These are phyloP conservation scores for Lasioglossum leucozonium DNA, from an alignment of 2,888 invertebrate genomes.

Conservation along the genomic window DNA sequence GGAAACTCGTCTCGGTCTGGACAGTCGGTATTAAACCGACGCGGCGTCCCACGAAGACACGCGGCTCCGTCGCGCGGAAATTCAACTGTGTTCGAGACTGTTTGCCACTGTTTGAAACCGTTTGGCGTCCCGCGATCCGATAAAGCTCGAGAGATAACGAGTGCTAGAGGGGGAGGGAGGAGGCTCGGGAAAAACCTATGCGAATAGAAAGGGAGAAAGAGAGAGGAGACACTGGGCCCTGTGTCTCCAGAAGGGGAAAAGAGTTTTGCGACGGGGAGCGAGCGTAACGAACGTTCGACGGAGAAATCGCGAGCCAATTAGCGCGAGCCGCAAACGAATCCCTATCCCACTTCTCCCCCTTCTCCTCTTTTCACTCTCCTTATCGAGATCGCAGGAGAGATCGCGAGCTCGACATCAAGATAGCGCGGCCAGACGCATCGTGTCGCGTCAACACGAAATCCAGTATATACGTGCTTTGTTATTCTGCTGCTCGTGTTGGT, in stretches of 20 bases:
- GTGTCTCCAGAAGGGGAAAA: slow-evolving; percentile 52
- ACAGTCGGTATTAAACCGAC: background rate
- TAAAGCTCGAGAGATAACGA: slow-evolving; percentile 40
- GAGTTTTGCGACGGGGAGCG: slow-evolving; percentile 46
- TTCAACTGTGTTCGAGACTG: background rate
- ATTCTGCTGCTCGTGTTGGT: background rate
- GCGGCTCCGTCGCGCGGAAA: slow-evolving; percentile 1
- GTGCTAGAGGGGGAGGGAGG: no score
- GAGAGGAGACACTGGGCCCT: slow-evolving; percentile 43
- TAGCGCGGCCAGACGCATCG: slow-evolving; percentile 20
- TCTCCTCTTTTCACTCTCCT: slow-evolving; percentile 30
- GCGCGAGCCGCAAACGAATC: slow-evolving; percentile 63
- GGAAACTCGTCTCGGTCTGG: slow-evolving; percentile 81
- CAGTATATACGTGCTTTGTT: background rate
- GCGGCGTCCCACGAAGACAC: background rate
- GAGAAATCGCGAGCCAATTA: slow-evolving; percentile 65
- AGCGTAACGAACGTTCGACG: slow-evolving; percentile 60
- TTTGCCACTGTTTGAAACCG: background rate
- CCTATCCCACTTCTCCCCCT: slow-evolving; percentile 22
- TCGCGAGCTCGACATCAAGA: slow-evolving; percentile 39
- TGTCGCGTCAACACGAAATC: background rate
- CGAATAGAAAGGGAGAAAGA: background rate
- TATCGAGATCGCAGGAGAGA: slow-evolving; percentile 46
- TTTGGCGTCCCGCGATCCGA: slow-evolving; percentile 27
- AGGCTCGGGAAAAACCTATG: background rate